A percentile compares a stretch with the other conserved stretches of the same genome.
Evolutionary conservation across 2,113 vertebrate genomes (phyloP).

Genomic region (Hiodon tergisus): DNA sequence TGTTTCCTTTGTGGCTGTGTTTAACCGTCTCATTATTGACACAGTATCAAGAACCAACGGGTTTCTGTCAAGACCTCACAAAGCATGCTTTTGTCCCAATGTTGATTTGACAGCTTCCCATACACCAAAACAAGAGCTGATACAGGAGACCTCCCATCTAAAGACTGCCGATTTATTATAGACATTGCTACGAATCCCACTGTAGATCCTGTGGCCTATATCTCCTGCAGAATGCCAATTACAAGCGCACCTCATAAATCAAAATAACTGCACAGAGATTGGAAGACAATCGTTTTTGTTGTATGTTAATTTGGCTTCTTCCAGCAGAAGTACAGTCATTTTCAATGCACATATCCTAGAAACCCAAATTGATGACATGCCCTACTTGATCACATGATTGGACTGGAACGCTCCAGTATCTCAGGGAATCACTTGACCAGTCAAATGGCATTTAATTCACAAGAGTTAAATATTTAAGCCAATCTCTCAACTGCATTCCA

Average conservation of each 20-base stretch:
- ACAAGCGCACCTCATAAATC: too few relatives aligned
- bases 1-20: slow-evolving; percentile 13
- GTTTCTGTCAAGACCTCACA: slow-evolving; percentile 22
- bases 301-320: too few relatives aligned
- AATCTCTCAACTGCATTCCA: too few relatives aligned
- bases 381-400: background rate
- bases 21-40: background rate
- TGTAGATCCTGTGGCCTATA: too few relatives aligned
- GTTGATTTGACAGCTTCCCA: background rate
- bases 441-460: background rate
- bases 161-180: background rate
- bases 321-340: too few relatives aligned
- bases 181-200: background rate
- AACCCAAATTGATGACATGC: too few relatives aligned
- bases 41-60: background rate
- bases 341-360: too few relatives aligned
- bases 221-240: too few relatives aligned
- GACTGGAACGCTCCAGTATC: too few relatives aligned
- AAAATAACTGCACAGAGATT: too few relatives aligned
- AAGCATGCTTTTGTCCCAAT: slow-evolving; percentile 22
- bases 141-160: background rate
- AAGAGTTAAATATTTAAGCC: too few relatives aligned
- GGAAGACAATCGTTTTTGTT: too few relatives aligned
- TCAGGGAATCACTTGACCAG: background rate
- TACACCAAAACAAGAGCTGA: background rate